These are phyloP conservation scores for Melanocharis versteri DNA, from an alignment of 2,113 vertebrate species.

Conservation along the genomic window DNA sequence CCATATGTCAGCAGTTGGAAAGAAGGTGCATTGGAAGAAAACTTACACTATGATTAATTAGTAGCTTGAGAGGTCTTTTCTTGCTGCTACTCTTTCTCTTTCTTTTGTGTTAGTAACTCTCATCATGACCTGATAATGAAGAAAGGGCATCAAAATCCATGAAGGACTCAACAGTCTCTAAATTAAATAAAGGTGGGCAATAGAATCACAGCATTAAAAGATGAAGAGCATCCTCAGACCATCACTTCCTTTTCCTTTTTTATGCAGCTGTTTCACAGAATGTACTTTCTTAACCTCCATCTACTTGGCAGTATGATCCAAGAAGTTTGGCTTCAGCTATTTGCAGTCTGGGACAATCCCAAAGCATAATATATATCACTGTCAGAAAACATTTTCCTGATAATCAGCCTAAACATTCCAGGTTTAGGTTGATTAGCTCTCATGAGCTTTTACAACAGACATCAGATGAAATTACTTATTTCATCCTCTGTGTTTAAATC, in stretches of 20 bases:
- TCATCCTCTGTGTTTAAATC: background rate
- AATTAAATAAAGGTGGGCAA: background rate
- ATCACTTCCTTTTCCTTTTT: background rate
- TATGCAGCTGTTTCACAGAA: background rate
- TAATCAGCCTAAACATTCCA: background rate
- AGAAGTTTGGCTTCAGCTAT: background rate
- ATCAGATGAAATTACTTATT: background rate
- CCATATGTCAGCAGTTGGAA: constrained; percentile 6
- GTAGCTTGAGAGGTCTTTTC: background rate
- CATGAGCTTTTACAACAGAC: background rate
- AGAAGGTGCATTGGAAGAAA: background rate
- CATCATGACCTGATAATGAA: background rate
- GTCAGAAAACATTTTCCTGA: background rate
- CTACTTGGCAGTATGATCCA: background rate
- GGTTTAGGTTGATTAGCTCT: background rate
- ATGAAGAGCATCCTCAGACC: background rate
- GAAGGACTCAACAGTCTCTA: background rate
- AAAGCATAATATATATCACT: background rate
- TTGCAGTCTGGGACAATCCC: background rate
- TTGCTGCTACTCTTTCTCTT: background rate
- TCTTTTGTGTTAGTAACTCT: background rate
- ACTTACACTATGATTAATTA: background rate
- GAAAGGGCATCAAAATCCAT: background rate
- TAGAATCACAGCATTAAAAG: background rate
- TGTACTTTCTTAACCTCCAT: background rate